A percentile compares a stretch with the other conserved stretches of the same genome.
Conservation (phyloP, 2,888 invertebrate genomes). For the Crioceris asparagi region DNA sequence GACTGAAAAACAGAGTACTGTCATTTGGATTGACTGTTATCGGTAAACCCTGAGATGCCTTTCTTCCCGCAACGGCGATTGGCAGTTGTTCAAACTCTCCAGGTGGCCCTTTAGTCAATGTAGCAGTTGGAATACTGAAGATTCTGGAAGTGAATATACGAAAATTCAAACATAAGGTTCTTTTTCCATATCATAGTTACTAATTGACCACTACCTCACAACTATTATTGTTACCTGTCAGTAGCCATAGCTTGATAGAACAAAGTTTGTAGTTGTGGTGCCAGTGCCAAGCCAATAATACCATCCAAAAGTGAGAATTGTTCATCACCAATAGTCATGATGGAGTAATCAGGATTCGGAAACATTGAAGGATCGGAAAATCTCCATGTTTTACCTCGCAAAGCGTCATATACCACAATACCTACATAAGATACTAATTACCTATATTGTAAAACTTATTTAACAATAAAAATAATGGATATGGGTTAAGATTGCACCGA, state of each 20-base stretch:
- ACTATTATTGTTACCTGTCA: constrained; percentile 41
- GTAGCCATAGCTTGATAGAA: constrained; percentile 67
- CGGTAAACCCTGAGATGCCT: constrained; percentile 74
- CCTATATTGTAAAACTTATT: too few species aligned
- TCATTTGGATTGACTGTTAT: constrained; percentile 60
- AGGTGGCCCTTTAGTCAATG: constrained; percentile 62
- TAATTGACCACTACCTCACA: too few species aligned
- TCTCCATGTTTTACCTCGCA: constrained; percentile 68
- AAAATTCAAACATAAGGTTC: too few species aligned
- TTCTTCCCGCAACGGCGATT: constrained; percentile 66
- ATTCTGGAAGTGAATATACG: constrained; percentile 39
- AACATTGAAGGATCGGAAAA: constrained; percentile 74
- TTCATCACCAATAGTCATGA: constrained; percentile 59
- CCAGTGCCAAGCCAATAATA: constrained; percentile 58
- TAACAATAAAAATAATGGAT: too few species aligned
- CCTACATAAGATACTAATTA: too few species aligned
- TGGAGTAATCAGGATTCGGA: constrained; percentile 70
- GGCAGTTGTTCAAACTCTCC: constrained; percentile 60
- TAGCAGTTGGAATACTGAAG: constrained; percentile 66
- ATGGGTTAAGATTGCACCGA: too few species aligned
- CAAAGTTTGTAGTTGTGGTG: constrained; percentile 49
- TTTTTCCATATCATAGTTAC: too few species aligned
- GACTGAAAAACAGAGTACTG: constrained; percentile 66
- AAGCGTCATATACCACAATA: constrained; percentile 54
- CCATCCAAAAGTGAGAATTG: constrained; percentile 64